Conservation (phyloP, 2,888 invertebrate genomes). For the Melanargia galathea region DNA sequence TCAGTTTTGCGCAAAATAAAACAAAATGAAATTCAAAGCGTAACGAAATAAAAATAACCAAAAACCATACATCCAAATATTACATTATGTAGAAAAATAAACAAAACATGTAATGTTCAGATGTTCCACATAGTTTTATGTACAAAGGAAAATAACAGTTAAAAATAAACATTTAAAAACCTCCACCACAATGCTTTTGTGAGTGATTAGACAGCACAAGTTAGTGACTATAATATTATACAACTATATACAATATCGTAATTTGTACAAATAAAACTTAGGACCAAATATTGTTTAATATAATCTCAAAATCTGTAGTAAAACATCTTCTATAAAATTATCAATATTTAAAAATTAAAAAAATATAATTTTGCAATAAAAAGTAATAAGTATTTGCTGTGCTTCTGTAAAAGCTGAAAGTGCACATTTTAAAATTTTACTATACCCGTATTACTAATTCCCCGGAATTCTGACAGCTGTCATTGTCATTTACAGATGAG, state of each 20-base stretch:
- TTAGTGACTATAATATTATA: conserved; percentile 40
- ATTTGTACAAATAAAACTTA: neutral
- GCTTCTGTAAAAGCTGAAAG: neutral
- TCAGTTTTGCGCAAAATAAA: conserved; percentile 8
- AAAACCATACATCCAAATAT: conserved; percentile 40
- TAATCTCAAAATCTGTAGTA: too few species aligned
- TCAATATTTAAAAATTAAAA: neutral
- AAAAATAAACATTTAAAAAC: conserved; percentile 41
- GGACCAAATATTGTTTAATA: too few species aligned
- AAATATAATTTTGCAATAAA: neutral
- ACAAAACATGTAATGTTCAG: conserved; percentile 6
- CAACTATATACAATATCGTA: conserved; percentile 10
- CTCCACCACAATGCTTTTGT: conserved; percentile 49
- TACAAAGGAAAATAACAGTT: conserved; percentile 25
- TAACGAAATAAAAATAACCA: conserved; percentile 30
- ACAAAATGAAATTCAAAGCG: conserved; percentile 33
- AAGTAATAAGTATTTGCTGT: neutral
- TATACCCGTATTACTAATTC: too few species aligned
- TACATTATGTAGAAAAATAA: conserved; percentile 29
- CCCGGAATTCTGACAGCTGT: too few species aligned
- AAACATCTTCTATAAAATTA: neutral
- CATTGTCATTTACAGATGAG: too few species aligned
- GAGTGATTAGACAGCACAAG: conserved; percentile 54
- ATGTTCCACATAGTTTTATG: conserved; percentile 25
- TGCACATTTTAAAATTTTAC: neutral